Percentiles rank a stretch among this genome's conserved stretches.
These are phyloP conservation scores for Sciurus carolinensis DNA, from an alignment of 2,797 vertebrate species.

Conservation along the genomic window DNA sequence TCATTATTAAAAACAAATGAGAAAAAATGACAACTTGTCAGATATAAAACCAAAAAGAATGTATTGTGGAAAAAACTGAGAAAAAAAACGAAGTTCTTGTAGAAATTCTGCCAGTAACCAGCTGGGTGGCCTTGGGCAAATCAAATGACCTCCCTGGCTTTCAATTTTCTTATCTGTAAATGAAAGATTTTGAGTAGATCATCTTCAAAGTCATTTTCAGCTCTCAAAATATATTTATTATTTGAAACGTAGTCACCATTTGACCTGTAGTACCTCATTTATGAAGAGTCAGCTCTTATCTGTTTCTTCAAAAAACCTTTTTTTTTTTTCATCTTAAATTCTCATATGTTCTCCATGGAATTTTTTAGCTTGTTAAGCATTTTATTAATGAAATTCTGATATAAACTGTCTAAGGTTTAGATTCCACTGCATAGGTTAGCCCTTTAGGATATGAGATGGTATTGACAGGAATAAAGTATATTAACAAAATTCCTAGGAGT, in stretches of 20 bases:
- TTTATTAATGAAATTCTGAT: slow-evolving; percentile 33
- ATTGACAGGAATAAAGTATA: background rate
- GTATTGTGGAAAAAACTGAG: background rate
- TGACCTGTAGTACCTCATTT: background rate
- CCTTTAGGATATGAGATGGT: background rate
- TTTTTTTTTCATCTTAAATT: background rate
- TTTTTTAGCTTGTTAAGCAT: background rate
- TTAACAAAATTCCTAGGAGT: slow-evolving; percentile 13
- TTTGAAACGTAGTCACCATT: background rate
- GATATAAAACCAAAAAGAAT: background rate
- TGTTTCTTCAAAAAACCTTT: background rate
- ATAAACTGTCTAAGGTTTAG: background rate
- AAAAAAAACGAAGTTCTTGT: background rate
- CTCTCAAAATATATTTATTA: slow-evolving; percentile 23
- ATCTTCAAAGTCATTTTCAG: slow-evolving; percentile 27
- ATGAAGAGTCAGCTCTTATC: background rate
- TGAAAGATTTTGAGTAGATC: background rate
- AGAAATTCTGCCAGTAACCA: background rate
- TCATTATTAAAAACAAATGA: background rate
- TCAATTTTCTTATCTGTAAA: slow-evolving; percentile 34
- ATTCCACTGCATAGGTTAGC: background rate
- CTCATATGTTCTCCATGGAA: background rate
- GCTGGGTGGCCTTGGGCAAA: background rate
- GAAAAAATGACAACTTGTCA: background rate
- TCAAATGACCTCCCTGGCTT: background rate